These are phyloP conservation scores for Deroptyus accipitrinus DNA, from an alignment of 2,113 vertebrate species.

Conservation along the genomic window DNA sequence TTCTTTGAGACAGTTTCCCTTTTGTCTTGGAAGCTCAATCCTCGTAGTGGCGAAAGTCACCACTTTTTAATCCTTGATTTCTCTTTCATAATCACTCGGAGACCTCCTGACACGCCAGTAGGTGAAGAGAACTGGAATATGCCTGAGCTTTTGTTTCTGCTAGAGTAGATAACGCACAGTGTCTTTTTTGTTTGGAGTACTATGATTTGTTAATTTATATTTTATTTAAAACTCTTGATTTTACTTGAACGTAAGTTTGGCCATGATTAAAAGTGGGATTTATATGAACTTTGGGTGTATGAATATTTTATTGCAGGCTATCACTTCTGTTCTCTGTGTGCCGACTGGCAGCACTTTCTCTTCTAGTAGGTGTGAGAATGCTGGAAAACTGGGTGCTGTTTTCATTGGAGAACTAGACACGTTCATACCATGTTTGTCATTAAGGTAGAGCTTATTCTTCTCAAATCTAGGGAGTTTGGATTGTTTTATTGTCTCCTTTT, in stretches of 20 bases:
- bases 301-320: not conserved
- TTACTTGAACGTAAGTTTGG: constrained; percentile 38
- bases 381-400: not conserved
- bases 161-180: not conserved
- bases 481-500: not conserved
- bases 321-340: not conserved
- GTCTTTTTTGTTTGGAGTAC: not conserved
- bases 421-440: not conserved
- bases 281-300: not conserved
- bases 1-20: not conserved
- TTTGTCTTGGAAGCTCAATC: not conserved
- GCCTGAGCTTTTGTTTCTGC: not conserved
- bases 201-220: constrained; percentile 55
- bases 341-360: not conserved
- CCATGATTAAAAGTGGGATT: constrained; percentile 61
- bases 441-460: not conserved
- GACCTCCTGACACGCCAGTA: not conserved
- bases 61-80: not conserved
- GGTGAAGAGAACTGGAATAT: not conserved
- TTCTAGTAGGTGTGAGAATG: not conserved
- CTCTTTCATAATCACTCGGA: not conserved
- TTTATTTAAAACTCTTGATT: constrained; percentile 56
- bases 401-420: rapidly evolving
- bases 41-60: not conserved
- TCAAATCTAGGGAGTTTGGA: not conserved